Evolutionary conservation across 2,113 vertebrate genomes (phyloP).

Genomic region (Lepisosteus oculatus): DNA sequence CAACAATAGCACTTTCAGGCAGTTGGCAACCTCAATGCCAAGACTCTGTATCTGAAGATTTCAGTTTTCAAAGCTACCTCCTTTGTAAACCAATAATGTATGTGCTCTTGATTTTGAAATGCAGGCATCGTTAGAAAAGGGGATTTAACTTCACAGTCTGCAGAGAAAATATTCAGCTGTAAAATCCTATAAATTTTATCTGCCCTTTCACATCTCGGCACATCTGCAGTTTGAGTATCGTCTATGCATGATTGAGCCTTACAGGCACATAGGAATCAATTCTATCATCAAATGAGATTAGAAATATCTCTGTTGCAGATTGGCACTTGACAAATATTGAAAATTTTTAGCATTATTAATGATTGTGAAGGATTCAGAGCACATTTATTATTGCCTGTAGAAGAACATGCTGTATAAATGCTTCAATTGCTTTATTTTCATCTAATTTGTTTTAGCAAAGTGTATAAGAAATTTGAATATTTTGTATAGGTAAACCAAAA

Average conservation of each 20-base stretch:
- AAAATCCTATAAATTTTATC: not conserved
- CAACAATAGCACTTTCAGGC: constrained; percentile 13
- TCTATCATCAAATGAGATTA: no score
- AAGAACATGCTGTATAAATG: not conserved
- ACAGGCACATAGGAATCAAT: not conserved
- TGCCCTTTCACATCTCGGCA: not conserved
- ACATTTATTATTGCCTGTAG: no score
- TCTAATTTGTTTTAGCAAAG: not conserved
- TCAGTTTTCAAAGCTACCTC: constrained; percentile 7
- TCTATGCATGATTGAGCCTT: not conserved
- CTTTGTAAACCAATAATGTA: constrained; percentile 15
- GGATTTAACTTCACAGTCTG: not conserved
- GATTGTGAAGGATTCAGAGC: no score
- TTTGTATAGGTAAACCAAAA: not conserved
- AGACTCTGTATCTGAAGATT: constrained; percentile 3
- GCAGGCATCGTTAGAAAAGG: not conserved
- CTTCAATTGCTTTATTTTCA: not conserved
- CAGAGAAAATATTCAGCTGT: constrained; percentile 7
- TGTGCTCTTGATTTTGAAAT: constrained; percentile 9
- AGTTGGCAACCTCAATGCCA: constrained; percentile 8
- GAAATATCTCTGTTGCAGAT: no score
- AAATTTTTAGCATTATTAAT: no score
- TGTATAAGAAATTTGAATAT: no score
- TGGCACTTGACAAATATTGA: no score
- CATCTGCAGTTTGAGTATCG: not conserved